phyloP scores from a whole-genome alignment of 2,888 invertebrate species.

The Calameuta idolon region DNA sequence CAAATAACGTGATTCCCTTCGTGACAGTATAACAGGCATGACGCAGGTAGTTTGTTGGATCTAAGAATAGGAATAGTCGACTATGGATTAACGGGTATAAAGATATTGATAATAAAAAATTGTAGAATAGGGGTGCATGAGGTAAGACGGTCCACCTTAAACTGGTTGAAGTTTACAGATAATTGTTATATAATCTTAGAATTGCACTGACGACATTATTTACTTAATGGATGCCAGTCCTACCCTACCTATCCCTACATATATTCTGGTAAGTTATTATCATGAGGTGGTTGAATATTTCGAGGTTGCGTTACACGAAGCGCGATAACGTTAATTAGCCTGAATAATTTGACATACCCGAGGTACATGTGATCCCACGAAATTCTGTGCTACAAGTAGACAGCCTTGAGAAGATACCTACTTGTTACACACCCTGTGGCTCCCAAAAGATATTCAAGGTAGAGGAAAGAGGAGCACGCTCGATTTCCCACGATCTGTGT shows the following conservation, averaged over 20 bases:
- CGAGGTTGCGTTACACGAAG: neutral
- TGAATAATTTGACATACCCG: neutral
- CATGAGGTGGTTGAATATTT: neutral
- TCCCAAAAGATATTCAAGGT: neutral
- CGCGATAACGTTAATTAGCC: neutral
- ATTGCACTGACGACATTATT: neutral
- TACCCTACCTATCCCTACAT: neutral
- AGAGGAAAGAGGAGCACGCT: neutral
- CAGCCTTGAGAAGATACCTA: neutral
- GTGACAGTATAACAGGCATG: neutral
- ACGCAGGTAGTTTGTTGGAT: neutral
- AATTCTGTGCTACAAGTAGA: neutral
- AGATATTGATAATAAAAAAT: too few species aligned
- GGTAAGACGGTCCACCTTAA: too few species aligned
- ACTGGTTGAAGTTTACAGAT: too few species aligned
- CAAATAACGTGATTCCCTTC: neutral
- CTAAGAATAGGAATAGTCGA: neutral
- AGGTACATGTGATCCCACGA: neutral
- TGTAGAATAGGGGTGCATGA: too few species aligned
- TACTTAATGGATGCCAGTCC: neutral
- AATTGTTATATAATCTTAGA: neutral
- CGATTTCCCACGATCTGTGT: neutral
- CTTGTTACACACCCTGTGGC: neutral
- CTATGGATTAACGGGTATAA: neutral
- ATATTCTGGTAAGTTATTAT: neutral